These are phyloP conservation scores for Drosophila tanythrix DNA, from an alignment of 2,888 invertebrate genomes.

Conservation along the genomic window DNA sequence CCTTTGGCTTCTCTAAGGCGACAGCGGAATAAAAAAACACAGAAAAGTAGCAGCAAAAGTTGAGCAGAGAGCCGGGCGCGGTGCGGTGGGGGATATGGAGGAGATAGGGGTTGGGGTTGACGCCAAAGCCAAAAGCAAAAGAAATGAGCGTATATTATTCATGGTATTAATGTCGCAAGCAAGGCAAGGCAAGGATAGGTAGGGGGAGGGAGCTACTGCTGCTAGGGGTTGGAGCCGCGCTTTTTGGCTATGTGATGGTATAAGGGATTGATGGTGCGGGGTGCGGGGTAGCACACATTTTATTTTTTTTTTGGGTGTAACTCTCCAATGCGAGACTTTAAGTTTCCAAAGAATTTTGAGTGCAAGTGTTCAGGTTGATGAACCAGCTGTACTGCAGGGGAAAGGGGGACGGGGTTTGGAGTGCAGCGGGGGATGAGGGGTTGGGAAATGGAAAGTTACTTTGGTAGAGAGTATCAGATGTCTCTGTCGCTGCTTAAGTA, in stretches of 20 bases:
- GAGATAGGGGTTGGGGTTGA: constrained; percentile 12
- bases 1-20: constrained; percentile 71
- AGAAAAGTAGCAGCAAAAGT: constrained; percentile 19
- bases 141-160: constrained; percentile 80
- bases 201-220: not conserved
- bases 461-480: constrained; percentile 19
- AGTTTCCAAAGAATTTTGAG: constrained; percentile 55
- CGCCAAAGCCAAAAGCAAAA: constrained; percentile 62
- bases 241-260: constrained; percentile 3
- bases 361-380: constrained; percentile 66
- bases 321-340: constrained; percentile 37
- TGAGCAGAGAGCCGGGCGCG: constrained; percentile 4
- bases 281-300: constrained; percentile 24
- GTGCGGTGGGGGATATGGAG: not conserved
- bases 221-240: constrained; percentile 20
- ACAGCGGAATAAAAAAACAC: constrained; percentile 16
- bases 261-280: constrained; percentile 5
- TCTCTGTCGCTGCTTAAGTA: constrained; percentile 7
- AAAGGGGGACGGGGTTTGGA: not conserved
- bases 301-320: constrained; percentile 20
- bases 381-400: constrained; percentile 46
- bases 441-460: not conserved
- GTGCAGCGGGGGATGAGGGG: not conserved
- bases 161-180: constrained; percentile 77
- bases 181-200: not conserved